Percentiles rank a stretch among this genome's conserved stretches.
These are phyloP conservation scores for Cyprinodon tularosa DNA, from an alignment of 2,113 vertebrate genomes.

Conservation along the genomic window DNA sequence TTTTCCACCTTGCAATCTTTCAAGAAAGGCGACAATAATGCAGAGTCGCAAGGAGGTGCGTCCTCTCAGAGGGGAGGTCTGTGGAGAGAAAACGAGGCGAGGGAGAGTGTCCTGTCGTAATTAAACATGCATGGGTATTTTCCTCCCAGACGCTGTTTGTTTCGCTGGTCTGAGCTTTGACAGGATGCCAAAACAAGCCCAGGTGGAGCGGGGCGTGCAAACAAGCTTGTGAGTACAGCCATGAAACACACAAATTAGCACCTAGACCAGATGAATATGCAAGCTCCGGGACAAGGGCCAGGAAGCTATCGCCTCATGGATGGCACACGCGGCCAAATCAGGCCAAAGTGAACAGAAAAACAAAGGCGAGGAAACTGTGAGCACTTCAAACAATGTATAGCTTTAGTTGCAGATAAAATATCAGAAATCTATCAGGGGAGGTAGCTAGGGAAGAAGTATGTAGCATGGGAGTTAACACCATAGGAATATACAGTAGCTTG, in stretches of 20 bases:
- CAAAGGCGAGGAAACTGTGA: constrained; percentile 22
- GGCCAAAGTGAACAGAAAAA: constrained; percentile 52
- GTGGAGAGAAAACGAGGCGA: constrained; percentile 62
- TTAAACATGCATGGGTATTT: constrained; percentile 96
- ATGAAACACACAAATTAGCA: constrained; percentile 94
- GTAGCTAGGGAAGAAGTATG: neutral
- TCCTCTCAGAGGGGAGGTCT: constrained; percentile 86
- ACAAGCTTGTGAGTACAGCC: constrained; percentile 92
- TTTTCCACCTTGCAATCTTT: constrained; percentile 82
- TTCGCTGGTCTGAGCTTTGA: constrained; percentile 93
- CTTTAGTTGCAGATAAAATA: constrained; percentile 1
- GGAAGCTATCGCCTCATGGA: constrained; percentile 14
- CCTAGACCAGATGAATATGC: constrained; percentile 89
- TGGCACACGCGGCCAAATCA: constrained; percentile 36
- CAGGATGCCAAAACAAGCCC: constrained; percentile 94
- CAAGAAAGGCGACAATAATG: constrained; percentile 90
- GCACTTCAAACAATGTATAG: constrained; percentile 12
- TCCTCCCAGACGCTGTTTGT: constrained; percentile 87
- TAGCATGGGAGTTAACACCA: constrained; percentile 25
- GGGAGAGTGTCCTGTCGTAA: constrained; percentile 86
- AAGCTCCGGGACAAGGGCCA: constrained; percentile 71
- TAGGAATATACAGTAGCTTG: constrained; percentile 21
- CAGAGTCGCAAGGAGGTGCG: constrained; percentile 83
- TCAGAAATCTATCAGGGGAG: constrained; percentile 19
- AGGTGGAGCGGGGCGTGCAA: constrained; percentile 94